These are phyloP conservation scores for Pteruthius melanotis DNA, from an alignment of 2,113 vertebrate species.

Conservation along the genomic window DNA sequence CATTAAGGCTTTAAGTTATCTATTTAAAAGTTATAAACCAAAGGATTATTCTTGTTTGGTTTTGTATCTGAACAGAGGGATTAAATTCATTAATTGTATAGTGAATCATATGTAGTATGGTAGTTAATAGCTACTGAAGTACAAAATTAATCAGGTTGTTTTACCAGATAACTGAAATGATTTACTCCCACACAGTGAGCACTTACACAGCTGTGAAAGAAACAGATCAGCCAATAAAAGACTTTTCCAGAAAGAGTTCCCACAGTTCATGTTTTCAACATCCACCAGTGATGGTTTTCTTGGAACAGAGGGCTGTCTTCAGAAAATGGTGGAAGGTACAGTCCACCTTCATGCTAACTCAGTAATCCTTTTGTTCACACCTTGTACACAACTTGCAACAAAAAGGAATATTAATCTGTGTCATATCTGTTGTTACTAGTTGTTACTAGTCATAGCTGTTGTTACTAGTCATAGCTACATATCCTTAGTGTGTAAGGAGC, in stretches of 20 bases:
- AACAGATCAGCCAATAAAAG: not conserved
- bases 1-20: constrained; percentile 33
- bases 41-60: constrained; percentile 37
- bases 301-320: not conserved
- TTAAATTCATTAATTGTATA: constrained; percentile 37
- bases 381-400: not conserved
- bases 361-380: not conserved
- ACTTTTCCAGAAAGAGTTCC: not conserved
- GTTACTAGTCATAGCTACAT: not conserved
- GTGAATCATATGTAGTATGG: not conserved
- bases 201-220: not conserved
- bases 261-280: not conserved
- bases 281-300: not conserved
- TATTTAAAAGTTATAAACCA: constrained; percentile 51
- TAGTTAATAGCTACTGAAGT: constrained; percentile 46
- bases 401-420: not conserved
- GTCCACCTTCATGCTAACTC: not conserved
- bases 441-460: fast-evolving
- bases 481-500: not conserved
- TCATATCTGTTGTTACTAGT: not conserved
- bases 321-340: not conserved
- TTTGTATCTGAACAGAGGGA: constrained; percentile 37
- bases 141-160: constrained; percentile 48
- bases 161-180: constrained; percentile 15
- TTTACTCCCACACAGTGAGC: constrained; percentile 9